Evolutionary conservation across 2,888 invertebrate species (phyloP), one percentile per base, ranked within the genome.

Genomic region (Ceriagrion tenellum): DNA sequence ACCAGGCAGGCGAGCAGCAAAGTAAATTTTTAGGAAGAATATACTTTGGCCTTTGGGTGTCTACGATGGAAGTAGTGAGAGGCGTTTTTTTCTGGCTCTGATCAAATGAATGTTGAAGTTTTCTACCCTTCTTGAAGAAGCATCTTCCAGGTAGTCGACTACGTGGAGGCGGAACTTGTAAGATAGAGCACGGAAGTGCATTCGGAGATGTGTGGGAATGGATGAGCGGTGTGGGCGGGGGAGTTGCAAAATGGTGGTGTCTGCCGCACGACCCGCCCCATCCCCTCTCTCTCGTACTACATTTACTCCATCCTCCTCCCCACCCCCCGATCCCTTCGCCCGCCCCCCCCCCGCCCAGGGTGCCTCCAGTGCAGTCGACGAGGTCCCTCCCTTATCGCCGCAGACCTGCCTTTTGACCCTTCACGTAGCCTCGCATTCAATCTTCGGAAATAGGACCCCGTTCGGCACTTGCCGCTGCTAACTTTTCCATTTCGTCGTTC

Each of bases 381-480:
- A 30, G 16, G 81, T 35, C 30, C 12, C 69, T 69, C 20, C 69
- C 81, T 81, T 81, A 81, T 81, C 81, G 81, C 81, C n/a, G 81
- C 30, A 81, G 81, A 12, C 81, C 13, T 81, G 81, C 30, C 35
- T 81, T 81, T 35, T 81, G 81, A 81, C 81, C 81, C 81, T 81
- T 18, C 30, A 20, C 59, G 59, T 20, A 20, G 59, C 20, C 18
- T 81, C 3, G 81, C n/a, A 35, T 81, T 81, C 81, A 81, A 81
- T 81, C 81, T 81, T 81, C 81, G 81, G 81, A 81, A 81, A 81
- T 81, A 81, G 81, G 81, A 35, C 81, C 81, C 81, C 81, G 81
- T 81, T 81, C 81, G 81, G 81, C 35, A 81, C 81, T 81, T 81
- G 81, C 30, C 81, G 81, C 81, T 81, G 81, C 81, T 81, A 81